These are phyloP conservation scores for Muschampia staudingeri DNA, from an alignment of 2,888 invertebrate genomes.

Conservation along the genomic window DNA sequence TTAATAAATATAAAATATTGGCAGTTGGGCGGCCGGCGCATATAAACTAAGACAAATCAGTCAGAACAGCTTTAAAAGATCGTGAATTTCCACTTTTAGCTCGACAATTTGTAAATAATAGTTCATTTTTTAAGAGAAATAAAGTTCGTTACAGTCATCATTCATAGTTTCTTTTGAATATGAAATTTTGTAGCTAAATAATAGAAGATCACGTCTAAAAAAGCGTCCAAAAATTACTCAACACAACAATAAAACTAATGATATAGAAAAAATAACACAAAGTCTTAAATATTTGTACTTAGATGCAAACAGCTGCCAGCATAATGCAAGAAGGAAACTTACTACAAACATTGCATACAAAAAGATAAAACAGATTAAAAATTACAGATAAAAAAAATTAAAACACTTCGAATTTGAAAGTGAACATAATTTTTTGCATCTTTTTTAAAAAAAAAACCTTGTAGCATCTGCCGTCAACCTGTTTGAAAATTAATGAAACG, in stretches of 20 bases:
- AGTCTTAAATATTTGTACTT: slow-evolving; percentile 81
- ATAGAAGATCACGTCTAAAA: not conserved
- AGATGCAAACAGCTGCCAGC: slow-evolving; percentile 69
- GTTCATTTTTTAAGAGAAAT: no score
- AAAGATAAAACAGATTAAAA: no score
- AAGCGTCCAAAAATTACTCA: slow-evolving; percentile 13
- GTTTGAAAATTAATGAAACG: not conserved
- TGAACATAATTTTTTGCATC: not conserved
- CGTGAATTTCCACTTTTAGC: not conserved
- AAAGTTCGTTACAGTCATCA: no score
- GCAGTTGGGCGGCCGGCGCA: slow-evolving; percentile 26
- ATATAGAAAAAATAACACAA: slow-evolving; percentile 44
- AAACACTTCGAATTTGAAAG: no score
- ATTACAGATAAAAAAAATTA: no score
- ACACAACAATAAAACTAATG: slow-evolving; percentile 40
- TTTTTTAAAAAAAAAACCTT: not conserved
- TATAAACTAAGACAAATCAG: not conserved
- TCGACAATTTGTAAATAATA: not conserved
- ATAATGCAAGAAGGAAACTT: not conserved
- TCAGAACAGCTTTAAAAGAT: not conserved
- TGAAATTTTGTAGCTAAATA: not conserved
- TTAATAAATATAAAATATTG: not conserved
- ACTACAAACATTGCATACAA: not conserved
- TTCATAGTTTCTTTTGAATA: not conserved
- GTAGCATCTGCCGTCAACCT: slow-evolving; percentile 13